Percentiles rank a stretch among this genome's conserved stretches.
These are phyloP conservation scores for Romanomermis culicivorax DNA, from an alignment of 2,888 invertebrate species.

Conservation along the genomic window DNA sequence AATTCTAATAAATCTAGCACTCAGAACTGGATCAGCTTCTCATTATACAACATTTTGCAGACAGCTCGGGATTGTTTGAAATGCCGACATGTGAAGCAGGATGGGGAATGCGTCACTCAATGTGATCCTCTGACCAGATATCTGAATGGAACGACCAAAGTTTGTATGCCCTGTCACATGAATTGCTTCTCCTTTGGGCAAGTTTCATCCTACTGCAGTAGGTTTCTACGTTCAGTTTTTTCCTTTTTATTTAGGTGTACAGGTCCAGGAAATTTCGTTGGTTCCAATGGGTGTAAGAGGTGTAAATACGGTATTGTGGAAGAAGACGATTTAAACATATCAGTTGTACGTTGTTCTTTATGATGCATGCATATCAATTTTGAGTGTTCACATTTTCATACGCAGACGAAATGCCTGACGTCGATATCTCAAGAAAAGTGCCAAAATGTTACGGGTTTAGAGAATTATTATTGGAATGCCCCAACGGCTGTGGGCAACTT, in stretches of 20 bases:
- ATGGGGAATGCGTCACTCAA: conserved; percentile 1
- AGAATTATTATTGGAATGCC: neutral
- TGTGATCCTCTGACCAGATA: neutral
- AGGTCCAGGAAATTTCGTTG: conserved; percentile 62
- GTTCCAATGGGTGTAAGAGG: conserved; percentile 59
- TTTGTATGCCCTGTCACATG: no score
- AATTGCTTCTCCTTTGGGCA: no score
- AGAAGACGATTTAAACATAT: no score
- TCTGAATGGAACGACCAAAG: no score
- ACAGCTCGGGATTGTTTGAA: neutral
- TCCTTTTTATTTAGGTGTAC: conserved; percentile 45
- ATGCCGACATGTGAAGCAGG: neutral
- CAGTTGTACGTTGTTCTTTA: no score
- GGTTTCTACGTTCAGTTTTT: neutral
- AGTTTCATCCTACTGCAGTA: neutral
- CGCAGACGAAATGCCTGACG: no score
- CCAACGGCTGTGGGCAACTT: neutral
- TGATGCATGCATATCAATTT: no score
- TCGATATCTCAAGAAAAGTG: neutral
- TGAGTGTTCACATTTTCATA: no score
- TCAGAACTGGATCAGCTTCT: no score
- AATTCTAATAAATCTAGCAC: no score
- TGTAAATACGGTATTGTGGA: conserved; percentile 67
- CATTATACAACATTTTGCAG: no score
- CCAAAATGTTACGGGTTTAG: neutral